Evolutionary conservation across 2,888 invertebrate genomes (phyloP), one percentile per base, ranked within the genome.

Genomic region (Drosophila multiciliata): DNA sequence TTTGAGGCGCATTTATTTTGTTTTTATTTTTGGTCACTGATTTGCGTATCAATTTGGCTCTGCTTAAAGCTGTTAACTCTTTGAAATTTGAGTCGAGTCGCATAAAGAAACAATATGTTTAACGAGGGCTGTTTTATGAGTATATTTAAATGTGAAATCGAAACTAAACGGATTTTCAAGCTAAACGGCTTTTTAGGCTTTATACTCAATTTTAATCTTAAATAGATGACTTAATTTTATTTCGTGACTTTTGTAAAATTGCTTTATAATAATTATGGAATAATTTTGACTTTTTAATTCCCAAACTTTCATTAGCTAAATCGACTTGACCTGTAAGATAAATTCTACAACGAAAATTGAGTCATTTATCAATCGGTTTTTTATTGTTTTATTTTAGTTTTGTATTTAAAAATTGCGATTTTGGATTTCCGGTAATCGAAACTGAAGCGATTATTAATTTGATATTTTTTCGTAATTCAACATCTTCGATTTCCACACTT

Each of bases 81-180:
- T 89, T 89, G 84, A 85, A 85, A 85, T 82, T 73, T 55, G 84
- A 84, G 88, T 75, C 71, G 82, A 52, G 62, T 26, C 9, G 48
- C 60, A 59, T 45, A 32, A 42, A 33, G 8, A 40, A 55, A 49
- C 40, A 74, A 40, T 50, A 50, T 64, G 38, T 20, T 36, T 50
- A 66, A 45, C 77, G 78, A 75, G 80, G 73, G 79, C 17, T 48
- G 69, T 35, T 66, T 42, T 26, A 62, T 26, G 29, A 70, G 50
- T 54, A 29, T 11, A 50, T 20, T 8, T 38, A 26, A 35, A n/a
- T 15, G 38, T 20, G 8, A 23, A 23, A 35, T 33, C 42, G 26
- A 45, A 5, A 26, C 15, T 23, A 9, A 17, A 2, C 7, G 6
- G 23, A 32, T 23, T 45, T n/a, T 12, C 1, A 17, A 20, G 32